Percentiles rank a stretch among this genome's conserved stretches.
Evolutionary conservation across 2,797 vertebrate genomes (phyloP).

Genomic region (Macropodus opercularis): DNA sequence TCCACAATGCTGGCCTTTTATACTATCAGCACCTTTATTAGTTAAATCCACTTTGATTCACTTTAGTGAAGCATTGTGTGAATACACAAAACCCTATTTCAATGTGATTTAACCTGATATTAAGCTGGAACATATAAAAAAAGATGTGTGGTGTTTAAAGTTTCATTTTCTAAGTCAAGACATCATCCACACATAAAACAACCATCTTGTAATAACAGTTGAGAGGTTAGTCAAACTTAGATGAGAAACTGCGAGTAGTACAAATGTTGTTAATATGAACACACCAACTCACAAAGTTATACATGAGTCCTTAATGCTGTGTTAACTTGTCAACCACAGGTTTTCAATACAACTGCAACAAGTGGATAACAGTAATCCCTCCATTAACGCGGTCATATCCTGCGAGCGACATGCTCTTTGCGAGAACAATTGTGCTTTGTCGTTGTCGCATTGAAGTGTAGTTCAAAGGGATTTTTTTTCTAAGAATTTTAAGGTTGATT

Average conservation of each 20-base stretch:
- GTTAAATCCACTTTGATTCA: conserved; percentile 6
- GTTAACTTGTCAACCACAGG: conserved; percentile 17
- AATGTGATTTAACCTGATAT: background rate
- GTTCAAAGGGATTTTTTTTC: background rate
- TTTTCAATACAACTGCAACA: conserved; percentile 17
- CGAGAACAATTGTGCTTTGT: conserved; percentile 5
- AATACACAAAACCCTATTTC: background rate
- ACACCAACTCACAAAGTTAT: too few species aligned
- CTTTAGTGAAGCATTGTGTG: background rate
- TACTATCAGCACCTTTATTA: conserved; percentile 2
- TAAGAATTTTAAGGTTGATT: conserved; percentile 16
- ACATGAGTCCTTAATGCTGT: conserved; percentile 28
- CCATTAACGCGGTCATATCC: conserved; percentile 18
- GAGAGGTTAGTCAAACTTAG: background rate
- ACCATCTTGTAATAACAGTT: background rate
- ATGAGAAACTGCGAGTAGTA: background rate
- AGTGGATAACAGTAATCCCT: conserved; percentile 11
- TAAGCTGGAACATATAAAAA: background rate
- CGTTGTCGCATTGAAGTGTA: conserved; percentile 1
- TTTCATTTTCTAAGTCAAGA: too few species aligned
- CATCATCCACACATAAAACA: too few species aligned
- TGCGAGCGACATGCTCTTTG: conserved; percentile 13
- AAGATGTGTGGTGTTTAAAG: too few species aligned
- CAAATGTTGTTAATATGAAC: background rate
- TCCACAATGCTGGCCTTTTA: conserved; percentile 36